phyloP scores from a whole-genome alignment of 1,140 invertebrate genomes.

The Andrena cerasifolii region DNA sequence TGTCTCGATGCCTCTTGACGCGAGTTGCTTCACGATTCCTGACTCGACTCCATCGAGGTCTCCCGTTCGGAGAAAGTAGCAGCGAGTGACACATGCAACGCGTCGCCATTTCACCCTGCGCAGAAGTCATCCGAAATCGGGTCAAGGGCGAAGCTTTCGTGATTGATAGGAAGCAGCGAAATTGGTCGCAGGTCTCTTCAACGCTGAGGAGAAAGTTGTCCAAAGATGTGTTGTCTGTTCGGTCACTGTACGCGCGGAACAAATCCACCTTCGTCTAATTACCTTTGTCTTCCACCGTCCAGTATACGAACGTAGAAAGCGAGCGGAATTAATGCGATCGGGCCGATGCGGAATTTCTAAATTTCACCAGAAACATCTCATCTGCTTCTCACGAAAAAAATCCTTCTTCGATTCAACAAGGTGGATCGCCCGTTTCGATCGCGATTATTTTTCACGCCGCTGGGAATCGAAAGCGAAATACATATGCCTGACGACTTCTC shows the following conservation, averaged over 20 bases:
- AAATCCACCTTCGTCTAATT: neutral
- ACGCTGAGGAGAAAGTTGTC: neutral
- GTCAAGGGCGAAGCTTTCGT: neutral
- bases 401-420: too few species aligned
- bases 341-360: slow-evolving; percentile 11
- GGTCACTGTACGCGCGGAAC: neutral
- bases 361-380: slow-evolving; percentile 22
- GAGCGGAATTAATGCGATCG: neutral
- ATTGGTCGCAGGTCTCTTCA: neutral
- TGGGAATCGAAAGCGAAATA: slow-evolving; percentile 18
- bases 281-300: neutral
- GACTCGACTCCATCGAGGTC: neutral
- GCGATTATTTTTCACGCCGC: slow-evolving; percentile 13
- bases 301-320: slow-evolving; percentile 5
- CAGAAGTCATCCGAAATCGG: neutral
- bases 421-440: neutral
- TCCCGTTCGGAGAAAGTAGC: slow-evolving; percentile 4
- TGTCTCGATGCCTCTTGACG: too few species aligned
- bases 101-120: neutral
- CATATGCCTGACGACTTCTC: neutral
- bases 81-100: neutral
- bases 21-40: neutral
- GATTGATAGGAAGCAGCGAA: neutral
- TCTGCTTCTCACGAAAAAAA: neutral
- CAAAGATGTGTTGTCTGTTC: neutral